A percentile compares a stretch with the other conserved stretches of the same genome.
Conservation (phyloP, 2,113 vertebrate species). For the Euleptes europaea region DNA sequence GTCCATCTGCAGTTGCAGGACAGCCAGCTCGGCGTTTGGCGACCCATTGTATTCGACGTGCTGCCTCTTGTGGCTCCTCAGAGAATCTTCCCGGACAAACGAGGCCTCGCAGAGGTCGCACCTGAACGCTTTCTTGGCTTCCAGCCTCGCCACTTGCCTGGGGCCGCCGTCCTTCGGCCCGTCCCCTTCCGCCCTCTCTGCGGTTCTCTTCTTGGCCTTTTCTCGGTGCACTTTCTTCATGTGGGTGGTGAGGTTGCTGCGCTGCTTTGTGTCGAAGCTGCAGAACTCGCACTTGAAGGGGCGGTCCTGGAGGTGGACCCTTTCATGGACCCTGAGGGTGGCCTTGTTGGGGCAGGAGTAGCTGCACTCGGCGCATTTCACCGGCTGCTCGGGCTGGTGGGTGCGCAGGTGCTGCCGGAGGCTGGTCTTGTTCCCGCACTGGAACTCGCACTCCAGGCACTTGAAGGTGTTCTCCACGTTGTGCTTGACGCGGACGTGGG, state of each 20-base stretch:
- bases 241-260: slow-evolving; percentile 93
- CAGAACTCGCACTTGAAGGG: slow-evolving; percentile 91
- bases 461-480: slow-evolving; percentile 81
- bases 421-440: slow-evolving; percentile 87
- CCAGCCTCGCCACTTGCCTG: slow-evolving; percentile 87
- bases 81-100: slow-evolving; percentile 93
- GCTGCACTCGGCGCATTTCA: slow-evolving; percentile 88
- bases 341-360: slow-evolving; percentile 95
- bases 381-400: slow-evolving; percentile 86
- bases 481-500: slow-evolving; percentile 94
- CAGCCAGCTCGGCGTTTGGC: slow-evolving; percentile 62
- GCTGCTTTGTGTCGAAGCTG: slow-evolving; percentile 92
- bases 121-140: slow-evolving; percentile 88
- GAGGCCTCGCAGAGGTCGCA: slow-evolving; percentile 88
- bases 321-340: slow-evolving; percentile 89
- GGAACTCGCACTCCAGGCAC: slow-evolving; percentile 89
- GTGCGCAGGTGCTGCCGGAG: slow-evolving; percentile 88
- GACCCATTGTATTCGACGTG: slow-evolving; percentile 77
- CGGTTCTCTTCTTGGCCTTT: slow-evolving; percentile 51
- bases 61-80: slow-evolving; percentile 93
- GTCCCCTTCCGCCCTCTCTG: slow-evolving; percentile 68
- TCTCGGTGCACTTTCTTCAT: slow-evolving; percentile 87
- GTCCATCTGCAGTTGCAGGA: slow-evolving; percentile 76
- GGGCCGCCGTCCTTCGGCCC: slow-evolving; percentile 73
- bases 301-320: slow-evolving; percentile 90